A percentile compares a stretch with the other conserved stretches of the same genome.
Evolutionary conservation across 53 echinoderm and acorn worm genomes (phyloP).

Genomic region (Crossaster papposus): DNA sequence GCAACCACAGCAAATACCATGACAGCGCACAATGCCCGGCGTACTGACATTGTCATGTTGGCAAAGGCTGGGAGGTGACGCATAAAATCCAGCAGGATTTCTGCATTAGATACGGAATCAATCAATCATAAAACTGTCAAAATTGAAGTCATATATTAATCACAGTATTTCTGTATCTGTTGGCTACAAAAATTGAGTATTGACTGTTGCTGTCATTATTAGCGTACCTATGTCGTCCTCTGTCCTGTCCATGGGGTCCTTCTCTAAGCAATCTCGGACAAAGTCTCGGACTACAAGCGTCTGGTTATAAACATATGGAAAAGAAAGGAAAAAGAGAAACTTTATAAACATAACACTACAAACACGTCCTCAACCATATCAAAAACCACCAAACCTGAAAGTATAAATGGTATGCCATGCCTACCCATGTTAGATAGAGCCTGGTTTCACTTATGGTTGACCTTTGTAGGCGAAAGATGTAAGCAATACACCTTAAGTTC

Average conservation of each 20-base stretch:
- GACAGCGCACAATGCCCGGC: constrained; percentile 86
- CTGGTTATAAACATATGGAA: constrained; percentile 46
- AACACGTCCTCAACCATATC: too few relatives aligned
- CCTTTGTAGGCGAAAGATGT: too few relatives aligned
- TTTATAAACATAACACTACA: not conserved
- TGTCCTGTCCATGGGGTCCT: constrained; percentile 92
- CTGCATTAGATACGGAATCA: constrained; percentile 41
- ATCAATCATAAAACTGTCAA: not conserved
- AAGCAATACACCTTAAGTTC: too few relatives aligned
- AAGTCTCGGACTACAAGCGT: constrained; percentile 91
- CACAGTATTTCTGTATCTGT: not conserved
- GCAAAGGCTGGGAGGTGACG: constrained; percentile 94
- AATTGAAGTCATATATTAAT: not conserved
- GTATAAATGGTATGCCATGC: too few relatives aligned
- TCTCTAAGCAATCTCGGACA: constrained; percentile 96
- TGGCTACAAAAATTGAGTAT: not conserved
- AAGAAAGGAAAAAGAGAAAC: not conserved
- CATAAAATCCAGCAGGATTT: constrained; percentile 95
- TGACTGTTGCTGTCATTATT: not conserved
- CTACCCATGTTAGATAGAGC: too few relatives aligned
- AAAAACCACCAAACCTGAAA: too few relatives aligned
- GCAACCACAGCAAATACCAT: constrained; percentile 99
- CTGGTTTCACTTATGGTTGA: too few relatives aligned
- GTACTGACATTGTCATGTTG: constrained; percentile 96
- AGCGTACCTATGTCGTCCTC: constrained; percentile 98